Evolutionary conservation across 2,888 invertebrate species (phyloP).

Genomic region (Entomobrya multifasciata): DNA sequence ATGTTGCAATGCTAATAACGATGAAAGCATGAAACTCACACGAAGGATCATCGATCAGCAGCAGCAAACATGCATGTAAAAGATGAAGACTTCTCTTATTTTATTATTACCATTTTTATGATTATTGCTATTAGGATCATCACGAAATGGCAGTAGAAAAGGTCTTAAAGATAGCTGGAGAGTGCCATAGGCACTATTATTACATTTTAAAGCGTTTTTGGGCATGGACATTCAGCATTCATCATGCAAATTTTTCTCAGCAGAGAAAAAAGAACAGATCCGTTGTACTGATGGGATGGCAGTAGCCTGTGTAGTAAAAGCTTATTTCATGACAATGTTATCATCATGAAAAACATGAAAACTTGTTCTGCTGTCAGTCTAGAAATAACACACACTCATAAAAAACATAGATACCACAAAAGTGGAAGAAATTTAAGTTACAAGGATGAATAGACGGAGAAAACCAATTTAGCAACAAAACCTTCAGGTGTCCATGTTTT

Average conservation of each 20-base stretch:
- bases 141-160: not conserved
- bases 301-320: conserved; percentile 19
- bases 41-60: conserved; percentile 2
- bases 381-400: conserved; percentile 35
- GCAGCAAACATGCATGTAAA: conserved; percentile 31
- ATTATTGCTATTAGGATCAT: conserved; percentile 32
- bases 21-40: conserved; percentile 30
- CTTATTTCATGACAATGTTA: too few species aligned
- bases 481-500: conserved; percentile 46
- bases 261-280: too few species aligned
- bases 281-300: not conserved
- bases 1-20: too few species aligned
- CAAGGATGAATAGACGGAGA: conserved; percentile 34
- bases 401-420: too few species aligned
- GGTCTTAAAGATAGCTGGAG: too few species aligned
- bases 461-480: conserved; percentile 51
- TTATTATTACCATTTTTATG: conserved; percentile 13
- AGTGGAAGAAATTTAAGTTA: too few species aligned
- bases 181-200: conserved; percentile 41
- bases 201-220: conserved; percentile 16
- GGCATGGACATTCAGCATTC: not conserved
- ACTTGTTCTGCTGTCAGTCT: conserved; percentile 42
- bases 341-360: conserved; percentile 34
- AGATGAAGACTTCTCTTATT: conserved; percentile 40
- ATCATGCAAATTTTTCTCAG: conserved; percentile 44